Evolutionary conservation across 2,888 invertebrate species (phyloP), one percentile per base, ranked within the genome.

Genomic region (Apocheima hispidaria): DNA sequence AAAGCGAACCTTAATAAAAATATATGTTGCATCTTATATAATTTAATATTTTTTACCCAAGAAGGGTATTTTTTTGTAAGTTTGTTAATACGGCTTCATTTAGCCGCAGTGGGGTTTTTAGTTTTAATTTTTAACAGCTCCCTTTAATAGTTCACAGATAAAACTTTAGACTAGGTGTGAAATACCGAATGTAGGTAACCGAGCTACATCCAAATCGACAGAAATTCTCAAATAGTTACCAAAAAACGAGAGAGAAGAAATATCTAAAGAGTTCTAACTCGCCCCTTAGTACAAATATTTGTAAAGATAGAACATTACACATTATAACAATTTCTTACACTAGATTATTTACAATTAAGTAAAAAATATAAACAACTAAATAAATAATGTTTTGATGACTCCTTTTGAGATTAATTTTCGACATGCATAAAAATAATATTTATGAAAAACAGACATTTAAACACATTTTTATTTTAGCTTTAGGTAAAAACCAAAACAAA

Each of bases 251-350:
- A 62, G 50, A 67, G 61, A 58, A 58, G 59, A 67, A 61, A 67
- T 54, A 52, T 66, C 64, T 70, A 66, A 50, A 41, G 50, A 61
- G 60, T 48, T 52, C 69, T 67, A 66, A 62, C 46, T 61, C 48
- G 66, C 66, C 68, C 65, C 68, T 46, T 61, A 65, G 59, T 58
- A 63, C 52, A 60, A 57, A 64, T 60, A 36, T 62, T 59, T 54
- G 64, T 66, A 63, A 58, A 62, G 51, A 62, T 62, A 56, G 52
- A n/a, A 70, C 67, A 62, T 52, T 60, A 66, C 62, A 69, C 52
- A 21, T 54, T 50, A 59, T 68, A 70, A 68, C 70, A 68, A 66
- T 66, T 63, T 21, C 66, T 69, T 70, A 69, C 60, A 28, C 65
- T 68, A 68, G 55, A 50, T 60, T 68, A 70, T 70, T 48, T 70